Evolutionary conservation across 1,140 invertebrate genomes (phyloP), one percentile per base, ranked within the genome.

Genomic region (Augochlora pura): DNA sequence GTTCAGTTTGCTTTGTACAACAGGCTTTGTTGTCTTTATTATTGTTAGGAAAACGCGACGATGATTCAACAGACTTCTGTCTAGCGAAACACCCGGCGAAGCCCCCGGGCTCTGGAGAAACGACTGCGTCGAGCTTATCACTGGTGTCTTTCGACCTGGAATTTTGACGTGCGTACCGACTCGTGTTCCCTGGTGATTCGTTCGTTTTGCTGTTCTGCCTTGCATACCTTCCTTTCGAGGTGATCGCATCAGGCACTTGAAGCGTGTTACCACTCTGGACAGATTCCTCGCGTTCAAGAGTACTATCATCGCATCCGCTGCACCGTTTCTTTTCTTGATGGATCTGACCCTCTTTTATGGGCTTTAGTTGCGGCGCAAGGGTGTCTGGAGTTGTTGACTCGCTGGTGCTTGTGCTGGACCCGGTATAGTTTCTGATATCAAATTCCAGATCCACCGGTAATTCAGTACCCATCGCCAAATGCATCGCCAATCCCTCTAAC

Each of bases 401-500:
- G 18, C 94, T 95, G 18, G 94, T 94, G 80, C 93, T 94, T 0
- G 94, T 93, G 89, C 94, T 95, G 0, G 93, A 87, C 5, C 95
- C 94, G 46, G 93, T 93, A 90, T 96, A 97, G 88, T 96, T 95
- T 81, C 94, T 93, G 49, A 97, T 96, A 86, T 97, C 96, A 63
- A 95, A 95, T n/a, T 97, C 93, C 10, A 97, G 91, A 83, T 97
- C 94, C 0, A 94, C 91, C 3, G 96, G 96, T 57, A 95, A 86
- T 1, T 94, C 89, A 42, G 94, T 94, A 1, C 95, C 94, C 32
- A 95, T 94, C 3, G 95, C 94, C 59, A 97, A 89, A 89, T 97
- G 96, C 93, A 96, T 95, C 2, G 95, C 95, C 62, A 98, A 88
- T 38, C 95, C 95, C 89, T 97, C 96, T 27, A 98, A 90, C 97